Base-by-base conservation (phyloP, 2,888 invertebrate genomes). In the Scaptodrosophila latifasciaeformis region DNA sequence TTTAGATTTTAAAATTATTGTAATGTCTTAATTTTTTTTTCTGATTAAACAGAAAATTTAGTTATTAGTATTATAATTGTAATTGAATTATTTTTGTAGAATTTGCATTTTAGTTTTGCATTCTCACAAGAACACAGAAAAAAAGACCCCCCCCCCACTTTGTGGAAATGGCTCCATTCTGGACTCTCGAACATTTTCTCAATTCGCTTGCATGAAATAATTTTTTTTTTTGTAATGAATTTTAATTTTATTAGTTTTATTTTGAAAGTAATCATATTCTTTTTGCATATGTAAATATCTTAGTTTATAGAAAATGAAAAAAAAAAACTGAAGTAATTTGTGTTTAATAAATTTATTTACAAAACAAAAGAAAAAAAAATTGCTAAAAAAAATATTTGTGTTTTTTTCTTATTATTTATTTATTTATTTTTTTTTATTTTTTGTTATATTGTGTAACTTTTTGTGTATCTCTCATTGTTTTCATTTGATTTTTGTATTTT, bases 241-340 rank as follows among this genome's bases (percentile, higher is more conserved):
- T 70, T 77, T 61, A 55, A 59, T 34, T 61, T 53, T 54, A 55
- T 45, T 72, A 70, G 61, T 62, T 74, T 54, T 70, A 64, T 74
- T 74, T 71, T 77, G 59, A 64, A 58, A 77, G 74, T 77, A 77
- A 77, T 57, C 43, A 54, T 75, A 77, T 62, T 78, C 75, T 35
- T 54, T 75, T 77, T 62, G 71, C 70, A 70, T 74, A 72, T 71
- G 77, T 77, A 71, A 44, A 56, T 62, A 62, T 62, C 59, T 57
- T 72, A 72, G 71, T 65, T 70, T 65, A 57, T 59, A 54, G 74
- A 57, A 50, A 62, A 47, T 57, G 49, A 34, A n/a, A n/a, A n/a
- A n/a, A 56, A 50, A 44, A 62, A 31, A 58, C 57, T 70, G 70
- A 62, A 77, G 78, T 74, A 72, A 77, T 62, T 65, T 77, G 74